Evolutionary conservation across 2,888 invertebrate genomes (phyloP).

Genomic region (Hypercompe scribonia): DNA sequence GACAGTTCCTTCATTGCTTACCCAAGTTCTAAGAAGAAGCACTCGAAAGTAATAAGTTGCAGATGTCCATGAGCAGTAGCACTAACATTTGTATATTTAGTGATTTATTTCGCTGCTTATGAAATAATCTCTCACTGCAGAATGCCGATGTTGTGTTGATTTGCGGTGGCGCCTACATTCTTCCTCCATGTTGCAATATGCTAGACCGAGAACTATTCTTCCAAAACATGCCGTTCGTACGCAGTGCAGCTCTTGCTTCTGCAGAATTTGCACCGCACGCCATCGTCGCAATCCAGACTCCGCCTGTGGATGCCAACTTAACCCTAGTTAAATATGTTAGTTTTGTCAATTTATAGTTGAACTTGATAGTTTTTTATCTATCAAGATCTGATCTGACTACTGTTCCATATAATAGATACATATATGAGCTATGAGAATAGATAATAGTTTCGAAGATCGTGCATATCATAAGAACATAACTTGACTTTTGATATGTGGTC

Average conservation of each 20-base stretch:
- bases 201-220: constrained; percentile 75
- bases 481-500: too few relatives aligned
- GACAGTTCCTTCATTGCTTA: background rate
- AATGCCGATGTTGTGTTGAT: constrained; percentile 77
- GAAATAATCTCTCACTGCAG: constrained; percentile 45
- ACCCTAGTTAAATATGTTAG: constrained; percentile 74
- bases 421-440: too few relatives aligned
- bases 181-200: constrained; percentile 71
- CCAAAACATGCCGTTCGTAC: constrained; percentile 73
- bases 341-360: constrained; percentile 18
- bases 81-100: background rate
- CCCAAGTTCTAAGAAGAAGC: background rate
- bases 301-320: constrained; percentile 80
- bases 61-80: background rate
- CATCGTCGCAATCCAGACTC: constrained; percentile 75
- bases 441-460: too few relatives aligned
- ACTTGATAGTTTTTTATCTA: background rate
- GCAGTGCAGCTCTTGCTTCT: constrained; percentile 66
- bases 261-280: constrained; percentile 77
- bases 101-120: background rate
- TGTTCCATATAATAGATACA: too few relatives aligned
- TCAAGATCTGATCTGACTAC: too few relatives aligned
- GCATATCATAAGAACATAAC: too few relatives aligned
- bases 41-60: too few relatives aligned
- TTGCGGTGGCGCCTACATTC: constrained; percentile 72